Evolutionary conservation across 2,797 vertebrate species (phyloP).

Genomic region (Meda fulgida): DNA sequence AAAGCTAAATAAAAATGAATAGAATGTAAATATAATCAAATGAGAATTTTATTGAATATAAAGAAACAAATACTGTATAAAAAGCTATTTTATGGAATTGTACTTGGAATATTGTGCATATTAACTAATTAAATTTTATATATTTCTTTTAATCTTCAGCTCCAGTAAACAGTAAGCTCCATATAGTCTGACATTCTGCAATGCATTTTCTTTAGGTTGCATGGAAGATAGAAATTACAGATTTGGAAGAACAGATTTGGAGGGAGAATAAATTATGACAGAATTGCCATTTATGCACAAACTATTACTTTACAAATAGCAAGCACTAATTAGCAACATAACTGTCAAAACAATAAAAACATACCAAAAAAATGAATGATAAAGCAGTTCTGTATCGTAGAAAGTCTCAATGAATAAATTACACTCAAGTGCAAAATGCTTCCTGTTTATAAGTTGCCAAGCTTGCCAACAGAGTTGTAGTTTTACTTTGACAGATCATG

Average conservation of each 20-base stretch:
- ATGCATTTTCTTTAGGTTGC: neutral
- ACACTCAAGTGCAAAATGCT: neutral
- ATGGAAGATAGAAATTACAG: neutral
- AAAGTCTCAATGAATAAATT: slow-evolving; percentile 2
- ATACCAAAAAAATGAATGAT: neutral
- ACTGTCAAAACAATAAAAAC: slow-evolving; percentile 3
- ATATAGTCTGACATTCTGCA: neutral
- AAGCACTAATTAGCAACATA: slow-evolving; percentile 15
- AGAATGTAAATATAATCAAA: neutral
- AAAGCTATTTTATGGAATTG: neutral
- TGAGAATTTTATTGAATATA: no score
- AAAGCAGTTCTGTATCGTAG: slow-evolving; percentile 13
- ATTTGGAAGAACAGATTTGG: neutral
- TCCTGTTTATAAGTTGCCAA: slow-evolving; percentile 34
- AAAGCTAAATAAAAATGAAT: neutral
- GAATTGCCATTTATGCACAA: neutral
- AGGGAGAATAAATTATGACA: neutral
- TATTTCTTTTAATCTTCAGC: neutral
- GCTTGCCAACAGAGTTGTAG: neutral
- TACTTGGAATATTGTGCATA: neutral
- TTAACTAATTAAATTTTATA: neutral
- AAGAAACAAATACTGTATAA: neutral
- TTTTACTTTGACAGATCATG: neutral
- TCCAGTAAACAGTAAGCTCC: neutral
- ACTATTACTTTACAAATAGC: slow-evolving; percentile 7